Conservation (phyloP, 2,888 invertebrate genomes). For the Drosophila sordidula region DNA sequence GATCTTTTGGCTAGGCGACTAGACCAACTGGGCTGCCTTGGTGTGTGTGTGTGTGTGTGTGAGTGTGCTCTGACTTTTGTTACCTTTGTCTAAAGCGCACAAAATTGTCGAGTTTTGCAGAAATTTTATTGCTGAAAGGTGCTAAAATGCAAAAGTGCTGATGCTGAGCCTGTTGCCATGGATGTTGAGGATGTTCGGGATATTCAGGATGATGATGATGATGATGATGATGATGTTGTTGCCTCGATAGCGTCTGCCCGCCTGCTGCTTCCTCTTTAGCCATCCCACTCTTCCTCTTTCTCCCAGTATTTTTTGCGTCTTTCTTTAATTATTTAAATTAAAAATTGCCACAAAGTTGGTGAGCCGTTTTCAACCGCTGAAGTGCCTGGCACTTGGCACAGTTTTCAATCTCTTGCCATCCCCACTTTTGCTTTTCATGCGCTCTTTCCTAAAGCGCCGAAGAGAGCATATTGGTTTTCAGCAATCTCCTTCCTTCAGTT, state of each 20-base stretch:
- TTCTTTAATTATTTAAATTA: constrained; percentile 79
- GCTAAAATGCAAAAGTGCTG: constrained; percentile 79
- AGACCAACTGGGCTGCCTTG: constrained; percentile 16
- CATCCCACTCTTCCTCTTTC: not conserved
- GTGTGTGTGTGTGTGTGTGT: constrained; percentile 16
- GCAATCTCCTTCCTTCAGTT: not conserved
- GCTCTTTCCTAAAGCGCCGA: not conserved
- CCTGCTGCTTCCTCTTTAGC: constrained; percentile 25
- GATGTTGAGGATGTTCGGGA: constrained; percentile 19
- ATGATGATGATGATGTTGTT: constrained; percentile 3
- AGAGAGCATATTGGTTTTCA: not conserved
- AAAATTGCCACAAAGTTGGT: constrained; percentile 63
- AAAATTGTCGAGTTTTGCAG: constrained; percentile 77
- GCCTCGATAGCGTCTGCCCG: constrained; percentile 11
- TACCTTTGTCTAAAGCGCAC: constrained; percentile 78
- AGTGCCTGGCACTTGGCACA: constrained; percentile 71
- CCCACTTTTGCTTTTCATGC: constrained; percentile 9
- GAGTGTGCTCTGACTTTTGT: constrained; percentile 54
- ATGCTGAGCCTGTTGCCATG: constrained; percentile 35
- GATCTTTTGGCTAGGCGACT: constrained; percentile 66
- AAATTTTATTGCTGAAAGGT: constrained; percentile 79
- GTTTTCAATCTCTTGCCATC: constrained; percentile 64
- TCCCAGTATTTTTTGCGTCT: constrained; percentile 17
- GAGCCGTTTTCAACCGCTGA: constrained; percentile 20
- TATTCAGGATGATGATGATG: constrained; percentile 11